These are phyloP conservation scores for Deilephila porcellus DNA, from an alignment of 2,888 invertebrate genomes.

Conservation along the genomic window DNA sequence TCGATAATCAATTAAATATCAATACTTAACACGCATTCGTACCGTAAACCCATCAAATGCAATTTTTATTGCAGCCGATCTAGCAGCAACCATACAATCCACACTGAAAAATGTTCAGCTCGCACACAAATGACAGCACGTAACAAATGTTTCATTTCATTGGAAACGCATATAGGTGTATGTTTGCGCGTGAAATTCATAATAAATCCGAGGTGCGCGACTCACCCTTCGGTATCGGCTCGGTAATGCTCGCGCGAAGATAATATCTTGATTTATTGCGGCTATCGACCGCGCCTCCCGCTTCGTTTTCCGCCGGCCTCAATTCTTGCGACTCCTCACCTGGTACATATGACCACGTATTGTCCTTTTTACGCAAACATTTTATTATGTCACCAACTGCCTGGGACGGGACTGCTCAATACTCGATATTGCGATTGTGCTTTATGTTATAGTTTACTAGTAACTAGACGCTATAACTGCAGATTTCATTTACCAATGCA, in stretches of 20 bases:
- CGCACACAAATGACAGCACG: neutral
- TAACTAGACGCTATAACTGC: too few species aligned
- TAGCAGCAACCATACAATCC: neutral
- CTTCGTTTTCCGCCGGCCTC: conserved; percentile 40
- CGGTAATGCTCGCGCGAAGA: conserved; percentile 74
- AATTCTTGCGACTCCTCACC: conserved; percentile 45
- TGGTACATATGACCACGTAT: conserved; percentile 33
- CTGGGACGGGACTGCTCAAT: too few species aligned
- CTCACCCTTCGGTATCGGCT: conserved; percentile 73
- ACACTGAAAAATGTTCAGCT: neutral
- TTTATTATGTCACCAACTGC: too few species aligned
- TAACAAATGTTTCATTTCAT: conserved; percentile 27
- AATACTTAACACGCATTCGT: too few species aligned
- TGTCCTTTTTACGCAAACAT: neutral
- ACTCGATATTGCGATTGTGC: too few species aligned
- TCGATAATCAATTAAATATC: too few species aligned
- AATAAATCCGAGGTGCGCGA: conserved; percentile 52
- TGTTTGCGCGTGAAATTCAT: conserved; percentile 42
- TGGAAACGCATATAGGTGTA: conserved; percentile 34
- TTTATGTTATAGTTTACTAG: too few species aligned
- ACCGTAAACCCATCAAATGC: neutral
- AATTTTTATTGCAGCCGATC: neutral
- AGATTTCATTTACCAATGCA: too few species aligned
- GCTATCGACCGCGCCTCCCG: conserved; percentile 65
- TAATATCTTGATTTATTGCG: conserved; percentile 82